Base-by-base conservation (phyloP, 1,140 invertebrate species). In the Aphelinus atriplicis region DNA sequence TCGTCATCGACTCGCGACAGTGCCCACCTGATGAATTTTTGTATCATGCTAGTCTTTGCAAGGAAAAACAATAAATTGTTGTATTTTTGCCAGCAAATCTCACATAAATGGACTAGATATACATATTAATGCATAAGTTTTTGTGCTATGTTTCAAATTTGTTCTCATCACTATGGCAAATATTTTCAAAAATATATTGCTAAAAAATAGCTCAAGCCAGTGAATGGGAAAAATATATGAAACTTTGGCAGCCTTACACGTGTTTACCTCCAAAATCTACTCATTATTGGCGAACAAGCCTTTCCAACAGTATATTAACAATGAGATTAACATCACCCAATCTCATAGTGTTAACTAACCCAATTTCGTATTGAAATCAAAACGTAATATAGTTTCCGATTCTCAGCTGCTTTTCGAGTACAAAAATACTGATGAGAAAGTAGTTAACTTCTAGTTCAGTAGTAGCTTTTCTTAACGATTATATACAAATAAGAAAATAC, bases 391-490 rank as follows among this genome's bases (percentile, higher is more conserved):
- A 26, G 26, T 26, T 26, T 26, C 26, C 26, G 26, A 26, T 26
- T 58, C 3, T 51, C 42, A 42, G 55, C 46, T 68, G 45, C 10
- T 57, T 55, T 47, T 61, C 5, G 9, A 51, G 26, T 62, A 5
- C 69, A 55, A 69, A 68, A 75, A 75, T 75, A 75, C 66, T 75
- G 60, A 64, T 75, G 42, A 43, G 26, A 69, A 50, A 70, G n/a
- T 64, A 56, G 50, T 57, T 26, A 2, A 7, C 61, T 42, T 42
- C 57, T 61, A 65, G 51, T 62, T 62, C 5, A 68, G 48, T 4
- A 55, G 42, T 10, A 26, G 26, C 26, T 26, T 26, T 26, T 26
- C 26, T 26, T 26, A 26, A 26, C 26, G 26, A 66, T 47, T 46
- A 26, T 4, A 62, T 0, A 61, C 43, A 10, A 43, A 66, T 67